phyloP scores from a whole-genome alignment of 2,888 invertebrate genomes.

The Tetropium fuscum region DNA sequence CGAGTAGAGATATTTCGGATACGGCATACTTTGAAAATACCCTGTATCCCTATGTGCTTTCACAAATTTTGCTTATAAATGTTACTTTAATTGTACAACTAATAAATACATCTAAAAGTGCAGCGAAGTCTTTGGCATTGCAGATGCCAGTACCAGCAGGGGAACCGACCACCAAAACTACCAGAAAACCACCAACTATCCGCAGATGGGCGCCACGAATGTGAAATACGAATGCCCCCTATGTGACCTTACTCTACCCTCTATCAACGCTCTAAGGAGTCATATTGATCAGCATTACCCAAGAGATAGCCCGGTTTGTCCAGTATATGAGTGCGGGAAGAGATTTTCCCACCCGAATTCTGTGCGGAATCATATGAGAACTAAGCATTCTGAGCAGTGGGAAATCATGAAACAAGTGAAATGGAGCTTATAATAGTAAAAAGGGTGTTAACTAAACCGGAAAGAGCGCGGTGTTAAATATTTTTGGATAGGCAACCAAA shows the following conservation, averaged over 20 bases:
- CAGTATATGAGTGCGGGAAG: constrained; percentile 80
- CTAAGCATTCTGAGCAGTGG: constrained; percentile 86
- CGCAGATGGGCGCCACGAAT: constrained; percentile 51
- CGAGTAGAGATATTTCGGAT: too few species aligned
- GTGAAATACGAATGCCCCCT: constrained; percentile 76
- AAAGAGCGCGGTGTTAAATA: constrained; percentile 8
- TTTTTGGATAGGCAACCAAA: constrained; percentile 38
- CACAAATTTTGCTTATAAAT: too few species aligned
- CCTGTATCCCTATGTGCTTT: too few species aligned
- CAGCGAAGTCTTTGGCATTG: constrained; percentile 70
- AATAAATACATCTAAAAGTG: constrained; percentile 57
- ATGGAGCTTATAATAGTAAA: constrained; percentile 69
- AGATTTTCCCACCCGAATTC: constrained; percentile 87
- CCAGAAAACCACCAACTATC: constrained; percentile 23
- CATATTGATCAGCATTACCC: constrained; percentile 89
- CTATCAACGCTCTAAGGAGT: constrained; percentile 76
- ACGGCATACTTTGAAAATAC: too few species aligned
- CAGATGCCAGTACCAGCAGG: constrained; percentile 68
- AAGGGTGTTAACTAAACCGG: background rate
- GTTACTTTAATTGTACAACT: constrained; percentile 9
- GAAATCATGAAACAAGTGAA: constrained; percentile 85
- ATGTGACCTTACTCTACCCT: constrained; percentile 76
- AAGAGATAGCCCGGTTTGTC: constrained; percentile 85
- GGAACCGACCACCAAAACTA: constrained; percentile 32
- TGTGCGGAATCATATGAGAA: constrained; percentile 88